Percentiles rank a stretch among this genome's conserved stretches.
These are phyloP conservation scores for Rhizomys pruinosus DNA, from an alignment of 2,113 vertebrate genomes.

Conservation along the genomic window DNA sequence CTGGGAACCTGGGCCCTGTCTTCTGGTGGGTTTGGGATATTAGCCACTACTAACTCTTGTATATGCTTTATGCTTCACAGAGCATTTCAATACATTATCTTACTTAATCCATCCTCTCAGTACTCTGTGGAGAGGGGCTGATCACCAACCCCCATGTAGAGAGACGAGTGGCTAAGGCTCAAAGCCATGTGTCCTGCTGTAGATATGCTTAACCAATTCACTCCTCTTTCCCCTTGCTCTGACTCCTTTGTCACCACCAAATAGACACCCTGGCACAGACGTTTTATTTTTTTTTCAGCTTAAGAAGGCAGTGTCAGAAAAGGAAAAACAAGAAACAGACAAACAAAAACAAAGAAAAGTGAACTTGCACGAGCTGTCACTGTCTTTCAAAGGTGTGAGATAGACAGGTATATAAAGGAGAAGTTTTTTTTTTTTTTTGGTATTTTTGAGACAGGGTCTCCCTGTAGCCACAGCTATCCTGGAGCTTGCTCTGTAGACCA, in stretches of 20 bases:
- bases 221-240: background rate
- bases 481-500: no score
- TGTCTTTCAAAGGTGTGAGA: conserved; percentile 57
- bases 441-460: no score
- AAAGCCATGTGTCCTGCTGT: background rate
- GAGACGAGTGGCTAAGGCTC: background rate
- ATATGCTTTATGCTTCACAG: background rate
- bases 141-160: background rate
- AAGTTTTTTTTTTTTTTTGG: no score
- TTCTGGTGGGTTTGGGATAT: conserved; percentile 2
- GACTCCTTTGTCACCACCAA: background rate
- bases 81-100: background rate
- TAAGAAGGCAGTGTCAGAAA: background rate
- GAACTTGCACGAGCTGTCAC: background rate
- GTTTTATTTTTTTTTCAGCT: background rate
- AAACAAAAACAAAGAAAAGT: background rate
- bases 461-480: no score
- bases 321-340: background rate
- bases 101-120: background rate
- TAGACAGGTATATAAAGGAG: conserved; percentile 63
- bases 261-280: background rate
- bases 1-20: conserved; percentile 37
- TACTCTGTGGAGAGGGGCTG: background rate
- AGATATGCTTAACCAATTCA: fast-evolving
- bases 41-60: conserved; percentile 25